Percentiles rank a stretch among this genome's conserved stretches.
These are phyloP conservation scores for Leptocoma aspasia DNA, from an alignment of 2,113 vertebrate species.

Conservation along the genomic window DNA sequence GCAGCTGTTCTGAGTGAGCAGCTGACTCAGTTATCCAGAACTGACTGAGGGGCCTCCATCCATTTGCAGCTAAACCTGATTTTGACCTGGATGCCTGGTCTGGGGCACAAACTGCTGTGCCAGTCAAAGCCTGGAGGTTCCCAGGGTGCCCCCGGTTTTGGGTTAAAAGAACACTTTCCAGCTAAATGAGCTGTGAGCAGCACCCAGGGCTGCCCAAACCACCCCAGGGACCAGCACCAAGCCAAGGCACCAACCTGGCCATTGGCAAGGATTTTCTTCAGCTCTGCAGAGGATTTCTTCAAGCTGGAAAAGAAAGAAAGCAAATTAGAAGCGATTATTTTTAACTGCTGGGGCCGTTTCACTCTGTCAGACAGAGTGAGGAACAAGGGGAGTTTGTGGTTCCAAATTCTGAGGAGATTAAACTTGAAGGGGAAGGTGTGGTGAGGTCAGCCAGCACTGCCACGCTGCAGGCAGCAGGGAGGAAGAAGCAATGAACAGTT, in stretches of 20 bases:
- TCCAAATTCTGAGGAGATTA: neutral
- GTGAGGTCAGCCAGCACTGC: neutral
- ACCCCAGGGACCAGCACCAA: neutral
- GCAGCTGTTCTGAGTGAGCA: neutral
- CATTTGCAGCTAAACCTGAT: conserved; percentile 57
- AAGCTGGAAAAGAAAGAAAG: conserved; percentile 71
- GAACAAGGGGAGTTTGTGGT: neutral
- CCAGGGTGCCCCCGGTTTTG: neutral
- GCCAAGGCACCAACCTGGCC: conserved; percentile 84
- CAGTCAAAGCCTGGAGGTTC: neutral
- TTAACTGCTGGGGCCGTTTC: neutral
- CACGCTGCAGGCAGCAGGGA: neutral
- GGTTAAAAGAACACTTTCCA: conserved; percentile 16
- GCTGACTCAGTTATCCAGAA: conserved; percentile 61
- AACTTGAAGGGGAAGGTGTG: neutral
- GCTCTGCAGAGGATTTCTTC: conserved; percentile 95
- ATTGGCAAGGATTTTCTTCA: conserved; percentile 94
- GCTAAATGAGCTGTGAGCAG: neutral
- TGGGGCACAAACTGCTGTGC: conserved; percentile 39
- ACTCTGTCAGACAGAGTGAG: fast-evolving
- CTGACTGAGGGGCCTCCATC: conserved; percentile 35
- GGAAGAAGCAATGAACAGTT: neutral
- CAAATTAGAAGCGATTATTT: neutral
- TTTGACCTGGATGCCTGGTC: too few relatives aligned
- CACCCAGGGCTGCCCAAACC: neutral